Percentiles rank a stretch among this genome's conserved stretches.
Evolutionary conservation across 2,888 invertebrate species (phyloP).

Genomic region (Tipula vernalis): DNA sequence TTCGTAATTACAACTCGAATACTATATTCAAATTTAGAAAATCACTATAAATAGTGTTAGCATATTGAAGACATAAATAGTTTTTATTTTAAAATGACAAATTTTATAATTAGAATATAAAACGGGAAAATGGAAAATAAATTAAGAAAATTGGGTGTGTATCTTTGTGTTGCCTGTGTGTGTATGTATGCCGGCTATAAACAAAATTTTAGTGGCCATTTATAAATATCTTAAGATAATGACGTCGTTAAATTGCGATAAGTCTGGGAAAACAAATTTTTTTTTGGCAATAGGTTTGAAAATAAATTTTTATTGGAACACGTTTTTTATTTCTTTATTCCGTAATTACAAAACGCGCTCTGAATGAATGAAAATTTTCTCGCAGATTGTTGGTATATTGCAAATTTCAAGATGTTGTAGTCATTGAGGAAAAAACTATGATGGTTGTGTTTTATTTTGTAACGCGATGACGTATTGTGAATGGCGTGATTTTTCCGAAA

Average conservation of each 20-base stretch:
- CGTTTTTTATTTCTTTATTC: not conserved
- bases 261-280: not conserved
- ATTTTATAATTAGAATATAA: not conserved
- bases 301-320: not conserved
- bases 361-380: not conserved
- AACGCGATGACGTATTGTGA: not conserved
- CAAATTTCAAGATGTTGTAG: not conserved
- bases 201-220: not conserved
- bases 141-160: not conserved
- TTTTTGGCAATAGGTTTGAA: not conserved
- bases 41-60: not conserved
- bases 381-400: not conserved
- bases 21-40: not conserved
- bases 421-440: not conserved
- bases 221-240: not conserved
- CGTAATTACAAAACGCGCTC: not conserved
- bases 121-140: not conserved
- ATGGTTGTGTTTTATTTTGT: not conserved
- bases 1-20: not conserved
- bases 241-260: not conserved
- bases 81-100: not conserved
- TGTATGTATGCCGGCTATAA: not conserved
- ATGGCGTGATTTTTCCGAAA: not conserved
- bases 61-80: not conserved
- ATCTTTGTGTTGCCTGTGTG: too few species aligned